These are phyloP conservation scores for Escarpia spicata DNA, from an alignment of 2,888 invertebrate species.

Conservation along the genomic window DNA sequence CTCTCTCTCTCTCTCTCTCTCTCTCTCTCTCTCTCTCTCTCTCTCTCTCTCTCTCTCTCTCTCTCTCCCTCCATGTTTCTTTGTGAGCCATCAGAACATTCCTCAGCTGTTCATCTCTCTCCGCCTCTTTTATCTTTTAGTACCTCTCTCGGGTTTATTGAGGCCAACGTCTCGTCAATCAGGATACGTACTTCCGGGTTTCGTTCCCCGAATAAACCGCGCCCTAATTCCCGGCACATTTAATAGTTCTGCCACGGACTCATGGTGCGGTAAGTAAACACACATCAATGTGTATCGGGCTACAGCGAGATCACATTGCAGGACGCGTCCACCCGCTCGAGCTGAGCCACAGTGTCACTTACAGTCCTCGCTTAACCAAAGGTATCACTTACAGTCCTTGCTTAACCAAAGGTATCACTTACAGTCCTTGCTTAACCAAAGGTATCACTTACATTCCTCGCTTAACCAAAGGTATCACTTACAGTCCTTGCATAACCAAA, in stretches of 20 bases:
- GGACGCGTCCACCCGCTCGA: neutral
- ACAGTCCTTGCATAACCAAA: no score
- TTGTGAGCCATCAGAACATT: neutral
- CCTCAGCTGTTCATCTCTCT: neutral
- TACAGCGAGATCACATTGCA: neutral
- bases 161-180: neutral
- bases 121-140: neutral
- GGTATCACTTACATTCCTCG: no score
- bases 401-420: no score
- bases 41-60: no score
- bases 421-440: no score
- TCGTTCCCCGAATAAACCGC: neutral
- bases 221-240: conserved; percentile 1
- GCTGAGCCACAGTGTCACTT: no score
- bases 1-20: no score
- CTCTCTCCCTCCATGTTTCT: neutral
- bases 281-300: neutral
- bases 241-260: neutral
- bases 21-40: neutral
- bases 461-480: no score
- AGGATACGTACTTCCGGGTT: neutral
- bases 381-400: no score
- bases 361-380: neutral
- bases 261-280: neutral
- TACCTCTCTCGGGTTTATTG: neutral